Evolutionary conservation across 2,888 invertebrate genomes (phyloP).

Genomic region (Ormia ochracea): DNA sequence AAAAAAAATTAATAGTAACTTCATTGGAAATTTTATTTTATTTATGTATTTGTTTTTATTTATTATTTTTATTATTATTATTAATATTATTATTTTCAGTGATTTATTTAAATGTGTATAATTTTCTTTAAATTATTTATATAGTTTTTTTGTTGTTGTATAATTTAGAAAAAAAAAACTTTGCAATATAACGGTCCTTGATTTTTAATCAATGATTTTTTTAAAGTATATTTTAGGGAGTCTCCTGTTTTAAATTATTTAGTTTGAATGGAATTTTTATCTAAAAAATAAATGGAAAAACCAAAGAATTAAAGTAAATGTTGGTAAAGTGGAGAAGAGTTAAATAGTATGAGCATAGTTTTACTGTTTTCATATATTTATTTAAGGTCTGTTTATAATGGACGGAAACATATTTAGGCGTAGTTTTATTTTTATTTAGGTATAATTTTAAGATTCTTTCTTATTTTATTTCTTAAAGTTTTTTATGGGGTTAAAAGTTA

Average conservation of each 20-base stretch:
- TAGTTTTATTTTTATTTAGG: constrained; percentile 59
- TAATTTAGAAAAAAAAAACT: constrained; percentile 47
- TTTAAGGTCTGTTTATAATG: constrained; percentile 77
- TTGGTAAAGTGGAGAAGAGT: not conserved
- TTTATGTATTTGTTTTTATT: not conserved
- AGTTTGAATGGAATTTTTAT: not conserved
- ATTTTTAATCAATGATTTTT: not conserved
- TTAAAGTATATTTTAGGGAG: constrained; percentile 25
- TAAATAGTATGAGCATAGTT: constrained; percentile 46
- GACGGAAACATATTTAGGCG: constrained; percentile 77
- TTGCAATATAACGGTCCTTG: constrained; percentile 38
- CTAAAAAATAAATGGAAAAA: not conserved
- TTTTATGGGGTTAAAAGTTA: constrained; percentile 21
- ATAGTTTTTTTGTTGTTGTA: constrained; percentile 40
- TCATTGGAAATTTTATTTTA: constrained; percentile 5
- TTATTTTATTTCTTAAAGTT: not conserved
- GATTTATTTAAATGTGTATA: constrained; percentile 47
- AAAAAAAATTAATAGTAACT: constrained; percentile 61
- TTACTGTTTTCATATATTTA: constrained; percentile 68
- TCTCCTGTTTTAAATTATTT: not conserved
- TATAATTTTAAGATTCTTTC: constrained; percentile 31
- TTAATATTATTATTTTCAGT: no score
- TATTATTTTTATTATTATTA: no score
- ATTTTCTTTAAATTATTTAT: constrained; percentile 17
- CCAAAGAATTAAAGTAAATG: not conserved